Base-by-base conservation (phyloP, 2,888 invertebrate genomes). In the Aleiodes leptofemur region DNA sequence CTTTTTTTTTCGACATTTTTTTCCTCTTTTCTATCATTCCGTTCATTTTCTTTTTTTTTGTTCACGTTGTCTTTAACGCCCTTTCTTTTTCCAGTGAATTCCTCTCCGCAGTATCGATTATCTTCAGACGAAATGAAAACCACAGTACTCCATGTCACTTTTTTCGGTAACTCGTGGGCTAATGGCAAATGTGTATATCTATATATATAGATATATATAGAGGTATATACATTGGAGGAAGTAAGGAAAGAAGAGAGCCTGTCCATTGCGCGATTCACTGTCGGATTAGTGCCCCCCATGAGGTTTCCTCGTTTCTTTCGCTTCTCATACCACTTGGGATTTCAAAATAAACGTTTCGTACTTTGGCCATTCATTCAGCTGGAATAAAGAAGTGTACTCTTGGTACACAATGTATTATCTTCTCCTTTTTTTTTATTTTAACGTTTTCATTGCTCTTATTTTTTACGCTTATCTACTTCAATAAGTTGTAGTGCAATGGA, bases 31-130 rank as follows among this genome's bases (percentile, higher is more conserved):
- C 31, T 13, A 13, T 34, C 61, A 14, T 61, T 43, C 13, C 14
- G 14, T 72, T 68, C 29, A n/a, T 14, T 43, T 61, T 59, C 6
- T 69, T 69, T 34, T 34, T 34, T 34, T 34, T 34, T 3, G 34
- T 34, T 34, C 34, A 34, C 61, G 29, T 13, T 51, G 61, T 14
- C 59, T 23, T 9, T 61, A 34, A 29, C 59, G 34, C 34, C 55
- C 38, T 61, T 43, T 57, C 31, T 38, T 48, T 38, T 55, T 13
- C 34, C 3, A 23, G 43, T 29, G 31, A 14, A 55, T 14, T 51
- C 31, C 14, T 48, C 51, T 50, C 13, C 66, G 48, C 14, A 8
- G 13, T 79, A 83, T 82, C 81, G 83, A 83, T 82, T 79, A 77
- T 78, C 59, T 71, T 14, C 43, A 48, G 23, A 64, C 48, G 64